These are phyloP conservation scores for Bostrychus sinensis DNA, from an alignment of 2,113 vertebrate genomes.

Conservation along the genomic window DNA sequence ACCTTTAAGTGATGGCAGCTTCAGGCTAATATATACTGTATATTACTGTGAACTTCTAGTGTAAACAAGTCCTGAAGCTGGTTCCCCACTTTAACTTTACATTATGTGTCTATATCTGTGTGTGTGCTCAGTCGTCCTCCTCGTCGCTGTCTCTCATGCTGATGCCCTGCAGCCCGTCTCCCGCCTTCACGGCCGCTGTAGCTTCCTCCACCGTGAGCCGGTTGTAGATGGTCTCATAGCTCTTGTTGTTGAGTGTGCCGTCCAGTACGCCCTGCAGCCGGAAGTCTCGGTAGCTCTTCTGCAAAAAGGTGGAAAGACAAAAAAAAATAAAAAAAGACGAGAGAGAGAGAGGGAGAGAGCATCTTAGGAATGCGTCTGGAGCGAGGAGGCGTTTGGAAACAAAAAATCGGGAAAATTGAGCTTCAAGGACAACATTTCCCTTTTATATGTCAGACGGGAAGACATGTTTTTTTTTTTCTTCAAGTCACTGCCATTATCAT, in stretches of 20 bases:
- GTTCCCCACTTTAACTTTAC: neutral
- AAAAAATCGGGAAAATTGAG: constrained; percentile 55
- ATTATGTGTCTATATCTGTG: neutral
- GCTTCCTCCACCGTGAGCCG: constrained; percentile 92
- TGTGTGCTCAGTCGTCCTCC: constrained; percentile 83
- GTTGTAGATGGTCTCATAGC: constrained; percentile 90
- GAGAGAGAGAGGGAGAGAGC: constrained; percentile 20
- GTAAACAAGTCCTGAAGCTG: constrained; percentile 9
- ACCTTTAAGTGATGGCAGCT: no score
- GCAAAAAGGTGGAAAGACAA: neutral
- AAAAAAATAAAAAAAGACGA: constrained; percentile 10
- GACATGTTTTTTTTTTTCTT: constrained; percentile 36
- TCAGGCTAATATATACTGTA: neutral
- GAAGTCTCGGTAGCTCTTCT: constrained; percentile 98
- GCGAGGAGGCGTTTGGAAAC: constrained; percentile 17
- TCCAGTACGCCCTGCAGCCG: constrained; percentile 92
- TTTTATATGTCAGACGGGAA: constrained; percentile 43
- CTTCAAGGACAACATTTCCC: constrained; percentile 48
- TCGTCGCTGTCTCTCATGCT: constrained; percentile 97
- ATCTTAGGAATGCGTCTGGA: constrained; percentile 43
- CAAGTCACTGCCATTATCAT: constrained; percentile 46
- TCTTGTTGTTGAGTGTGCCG: constrained; percentile 89
- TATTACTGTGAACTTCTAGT: neutral
- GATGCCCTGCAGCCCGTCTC: constrained; percentile 89
- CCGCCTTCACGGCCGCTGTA: constrained; percentile 85